Evolutionary conservation across 2,888 invertebrate genomes (phyloP), one percentile per base, ranked within the genome.

Genomic region (Cantharis flavilabris): DNA sequence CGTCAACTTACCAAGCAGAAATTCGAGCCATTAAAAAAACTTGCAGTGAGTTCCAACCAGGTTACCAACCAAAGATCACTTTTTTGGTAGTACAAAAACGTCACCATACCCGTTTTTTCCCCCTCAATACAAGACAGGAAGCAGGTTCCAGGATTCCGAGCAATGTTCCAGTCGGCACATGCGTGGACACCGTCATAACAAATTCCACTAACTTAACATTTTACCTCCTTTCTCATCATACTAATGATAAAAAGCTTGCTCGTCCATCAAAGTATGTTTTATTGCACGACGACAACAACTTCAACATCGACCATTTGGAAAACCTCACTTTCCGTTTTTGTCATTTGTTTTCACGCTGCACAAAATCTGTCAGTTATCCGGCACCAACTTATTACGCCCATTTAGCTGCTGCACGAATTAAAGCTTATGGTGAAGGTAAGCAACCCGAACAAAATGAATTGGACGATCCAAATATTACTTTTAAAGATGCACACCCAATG

Each of bases 31-130:
- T 96, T 11, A 90, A 93, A 84, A 88, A 89, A 64, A 98, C 98
- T 1, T 96, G 96, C 83, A 88, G 85, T 81, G 87, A 85, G 82
- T 83, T 93, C 33, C 87, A 89, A 69, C 80, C 13, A 30, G 65
- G 76, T 26, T 93, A 92, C 83, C 92, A 93, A 83, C 97, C 98
- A 0, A 91, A 93, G 70, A 92, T 98, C 23, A 94, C 98, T 28
- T 98, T 98, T 88, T 89, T 98, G 65, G 95, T 98, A 10, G 98
- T 99, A 0, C 98, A 99, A 87, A 99, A 99, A 88, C 91, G 99
- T 0, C 99, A 99, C 89, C 98, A 99, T 86, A 97, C 98, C 0
- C 92, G 98, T 64, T 84, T 91, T 16, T 91, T 91, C 80, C 91
- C 91, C 4, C n/a, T n/a, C n/a, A n/a, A n/a, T n/a, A n/a, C n/a